Evolutionary conservation across 2,888 invertebrate genomes (phyloP).

Genomic region (Limnephilus marmoratus): DNA sequence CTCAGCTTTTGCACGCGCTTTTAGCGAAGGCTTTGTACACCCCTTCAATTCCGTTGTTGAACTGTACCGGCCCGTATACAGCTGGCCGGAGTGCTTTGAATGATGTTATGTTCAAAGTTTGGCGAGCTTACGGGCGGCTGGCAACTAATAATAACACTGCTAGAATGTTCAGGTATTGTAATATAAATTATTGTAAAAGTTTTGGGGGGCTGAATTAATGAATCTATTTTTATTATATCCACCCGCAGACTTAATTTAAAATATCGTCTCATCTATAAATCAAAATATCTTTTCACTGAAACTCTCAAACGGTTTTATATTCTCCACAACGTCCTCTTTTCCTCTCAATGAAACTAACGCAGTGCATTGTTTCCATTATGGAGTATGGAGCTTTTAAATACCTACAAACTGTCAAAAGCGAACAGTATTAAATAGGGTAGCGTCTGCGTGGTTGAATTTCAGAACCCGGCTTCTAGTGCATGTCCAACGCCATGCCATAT

Average conservation of each 20-base stretch:
- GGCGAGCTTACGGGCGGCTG: neutral
- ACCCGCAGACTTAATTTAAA: neutral
- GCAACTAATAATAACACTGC: neutral
- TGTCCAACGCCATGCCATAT: no score
- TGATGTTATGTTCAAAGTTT: neutral
- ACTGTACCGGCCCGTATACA: neutral
- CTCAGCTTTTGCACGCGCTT: slow-evolving; percentile 25
- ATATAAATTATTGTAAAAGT: neutral
- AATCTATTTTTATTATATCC: neutral
- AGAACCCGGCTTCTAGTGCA: no score
- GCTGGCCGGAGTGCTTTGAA: neutral
- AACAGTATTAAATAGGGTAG: no score
- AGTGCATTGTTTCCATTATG: no score
- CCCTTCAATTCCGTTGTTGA: neutral
- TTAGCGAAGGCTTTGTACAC: slow-evolving; percentile 41
- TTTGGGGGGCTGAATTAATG: neutral
- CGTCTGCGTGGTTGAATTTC: no score
- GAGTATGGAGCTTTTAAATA: no score
- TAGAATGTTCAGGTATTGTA: neutral
- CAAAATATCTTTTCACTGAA: no score
- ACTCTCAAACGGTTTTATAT: no score
- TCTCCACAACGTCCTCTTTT: no score
- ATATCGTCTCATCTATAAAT: neutral
- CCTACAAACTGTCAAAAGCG: no score
- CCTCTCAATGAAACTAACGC: no score